Evolutionary conservation across 2,888 invertebrate species (phyloP).

Genomic region (Hypolimnas misippus): DNA sequence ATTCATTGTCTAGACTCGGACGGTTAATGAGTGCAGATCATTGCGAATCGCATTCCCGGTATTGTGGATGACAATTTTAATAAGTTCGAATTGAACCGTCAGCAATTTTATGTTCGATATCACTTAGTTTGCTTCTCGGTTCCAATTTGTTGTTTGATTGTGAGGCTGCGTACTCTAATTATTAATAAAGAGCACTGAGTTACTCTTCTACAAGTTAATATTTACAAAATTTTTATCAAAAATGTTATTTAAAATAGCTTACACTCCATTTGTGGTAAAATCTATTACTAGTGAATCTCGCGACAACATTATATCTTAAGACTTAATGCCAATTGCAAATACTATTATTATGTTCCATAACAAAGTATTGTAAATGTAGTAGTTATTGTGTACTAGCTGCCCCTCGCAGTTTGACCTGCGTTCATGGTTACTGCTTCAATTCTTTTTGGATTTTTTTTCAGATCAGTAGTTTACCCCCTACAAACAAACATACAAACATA

Average conservation of each 20-base stretch:
- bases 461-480: too few relatives aligned
- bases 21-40: slow-evolving; percentile 77
- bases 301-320: too few relatives aligned
- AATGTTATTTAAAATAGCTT: not conserved
- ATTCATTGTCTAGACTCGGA: slow-evolving; percentile 67
- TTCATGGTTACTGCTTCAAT: too few relatives aligned
- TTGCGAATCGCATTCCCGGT: slow-evolving; percentile 72
- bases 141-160: slow-evolving; percentile 10
- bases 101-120: slow-evolving; percentile 38
- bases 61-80: slow-evolving; percentile 64
- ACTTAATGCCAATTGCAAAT: too few relatives aligned
- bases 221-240: not conserved
- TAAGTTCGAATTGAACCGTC: slow-evolving; percentile 52
- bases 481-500: too few relatives aligned
- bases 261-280: too few relatives aligned
- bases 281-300: too few relatives aligned
- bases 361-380: too few relatives aligned
- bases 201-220: not conserved
- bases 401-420: too few relatives aligned
- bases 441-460: too few relatives aligned
- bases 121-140: slow-evolving; percentile 16
- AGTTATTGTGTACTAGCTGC: too few relatives aligned
- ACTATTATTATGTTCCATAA: too few relatives aligned
- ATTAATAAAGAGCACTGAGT: not conserved
- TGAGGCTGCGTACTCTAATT: not conserved